Evolutionary conservation across 2,888 invertebrate species (phyloP), one percentile per base, ranked within the genome.

Genomic region (Pardosa pseudoannulata): DNA sequence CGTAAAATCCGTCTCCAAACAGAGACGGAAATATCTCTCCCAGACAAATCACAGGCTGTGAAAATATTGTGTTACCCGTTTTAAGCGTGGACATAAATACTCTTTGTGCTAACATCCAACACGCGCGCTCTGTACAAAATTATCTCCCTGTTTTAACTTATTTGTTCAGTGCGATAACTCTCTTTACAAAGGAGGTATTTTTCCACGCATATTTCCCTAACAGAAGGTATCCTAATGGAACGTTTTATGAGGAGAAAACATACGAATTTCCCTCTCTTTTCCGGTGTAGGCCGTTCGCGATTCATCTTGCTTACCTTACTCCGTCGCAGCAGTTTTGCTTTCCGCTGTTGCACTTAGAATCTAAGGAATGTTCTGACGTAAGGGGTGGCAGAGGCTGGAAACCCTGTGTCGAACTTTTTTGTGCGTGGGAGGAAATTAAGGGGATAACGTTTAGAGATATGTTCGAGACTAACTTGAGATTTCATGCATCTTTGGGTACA

Each of bases 231-330:
- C 23, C 23, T 56, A 23, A 56, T 56, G 23, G 56, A 23, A 56
- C 56, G 23, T 56, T 56, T 56, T 2, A 23, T 19, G 23, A 23
- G 23, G 32, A 28, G 9, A n/a, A n/a, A 1, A 11, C 9, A 29
- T 6, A 13, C 67, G 28, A 67, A 67, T 23, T 16, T 9, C 68
- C 74, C 65, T 29, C 73, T 73, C 50, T 67, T 72, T 83, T 83
- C 83, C 83, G 83, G 78, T 62, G 50, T 56, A n/a, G n/a, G n/a
- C 23, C 31, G 32, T 23, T 32, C 13, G 19, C 28, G 39, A 85
- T 85, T 78, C 72, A 85, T 85, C 83, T 72, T 78, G 19, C 83
- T 79, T 64, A 62, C 64, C 46, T 82, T 82, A 64, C 71, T 74
- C 39, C 0, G 13, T 13, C 31, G n/a, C 62, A 36, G 65, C 68